Evolutionary conservation across 2,113 vertebrate species (phyloP), one percentile per base, ranked within the genome.

Genomic region (Athene cunicularia): DNA sequence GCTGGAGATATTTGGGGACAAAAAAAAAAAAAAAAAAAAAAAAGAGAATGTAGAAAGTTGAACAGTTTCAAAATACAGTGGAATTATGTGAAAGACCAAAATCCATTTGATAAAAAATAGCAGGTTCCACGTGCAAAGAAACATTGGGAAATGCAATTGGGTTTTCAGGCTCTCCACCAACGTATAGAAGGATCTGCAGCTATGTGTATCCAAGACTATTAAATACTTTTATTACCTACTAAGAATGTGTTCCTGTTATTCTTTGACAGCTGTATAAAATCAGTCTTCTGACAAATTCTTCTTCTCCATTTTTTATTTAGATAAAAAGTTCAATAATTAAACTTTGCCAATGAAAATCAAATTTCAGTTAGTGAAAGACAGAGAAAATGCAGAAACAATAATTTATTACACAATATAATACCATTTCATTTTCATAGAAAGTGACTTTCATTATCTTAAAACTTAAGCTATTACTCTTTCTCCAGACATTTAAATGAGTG

Each of bases 301-400:
- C 93, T 82, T 74, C 91, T 83, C 88, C 72, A 72, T 92, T 97
- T 97, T 96, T 88, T 98, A 91, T 95, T 96, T 97, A 97, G 97
- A 98, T 98, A 98, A 97, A 96, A 97, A 96, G 86, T 97, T 97
- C 93, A 94, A n/a, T 98, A 98, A 98, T 98, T 98, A 98, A 98
- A 96, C 94, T 96, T 97, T 95, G 66, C 82, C 87, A 88, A 39
- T 79, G 76, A 60, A 96, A 95, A 93, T 88, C 88, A 93, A 66
- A 96, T 97, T 95, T 96, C 67, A 92, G 91, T 97, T 96, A 92
- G 86, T 79, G 84, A 58, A 91, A 72, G 77, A 92, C 90, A 87
- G 90, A 53, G 90, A 77, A 88, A 95, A 93, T 71, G 68, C 64
- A 83, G 94, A 93, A 97, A 95, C 96, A 96, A 93, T 98, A 43